Percentiles rank a stretch among this genome's conserved stretches.
phyloP scores from a whole-genome alignment of 2,797 vertebrate species.

The Rhincodon typus region DNA sequence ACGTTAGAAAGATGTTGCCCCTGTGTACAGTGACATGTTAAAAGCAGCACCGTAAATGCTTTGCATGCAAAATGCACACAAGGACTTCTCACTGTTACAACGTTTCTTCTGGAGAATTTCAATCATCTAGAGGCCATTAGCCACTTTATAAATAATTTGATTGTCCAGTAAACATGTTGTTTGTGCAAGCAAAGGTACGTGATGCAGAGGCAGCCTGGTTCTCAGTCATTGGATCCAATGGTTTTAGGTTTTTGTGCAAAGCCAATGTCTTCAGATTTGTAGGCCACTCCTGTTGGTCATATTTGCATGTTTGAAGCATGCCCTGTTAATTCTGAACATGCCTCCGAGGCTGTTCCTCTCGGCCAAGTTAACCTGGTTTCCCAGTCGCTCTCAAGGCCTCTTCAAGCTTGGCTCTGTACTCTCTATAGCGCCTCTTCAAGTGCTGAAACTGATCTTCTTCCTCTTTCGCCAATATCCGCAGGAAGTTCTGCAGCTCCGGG shows the following conservation, averaged over 20 bases:
- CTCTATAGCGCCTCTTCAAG: constrained; percentile 68
- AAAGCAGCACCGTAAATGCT: background rate
- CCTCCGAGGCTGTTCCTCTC: constrained; percentile 35
- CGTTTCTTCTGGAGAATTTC: background rate
- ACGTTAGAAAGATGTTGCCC: no score
- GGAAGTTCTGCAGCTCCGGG: constrained; percentile 88
- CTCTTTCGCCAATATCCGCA: constrained; percentile 89
- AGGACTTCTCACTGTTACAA: background rate
- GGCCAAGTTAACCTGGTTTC: constrained; percentile 55
- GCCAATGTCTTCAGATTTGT: background rate
- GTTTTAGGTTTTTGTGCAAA: background rate
- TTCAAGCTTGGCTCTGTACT: constrained; percentile 78
- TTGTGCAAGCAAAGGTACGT: background rate
- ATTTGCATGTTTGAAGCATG: constrained; percentile 30
- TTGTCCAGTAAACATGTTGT: background rate
- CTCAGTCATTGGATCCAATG: background rate
- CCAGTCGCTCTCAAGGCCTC: constrained; percentile 66
- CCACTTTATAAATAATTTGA: constrained; percentile 13
- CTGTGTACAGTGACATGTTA: background rate
- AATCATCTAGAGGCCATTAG: background rate
- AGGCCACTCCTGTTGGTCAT: background rate
- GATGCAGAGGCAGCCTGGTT: background rate
- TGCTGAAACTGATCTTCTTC: constrained; percentile 75
- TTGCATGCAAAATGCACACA: background rate
- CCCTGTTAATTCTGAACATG: constrained; percentile 43